Evolutionary conservation across 2,113 vertebrate species (phyloP).

Genomic region (Chloebia gouldiae): DNA sequence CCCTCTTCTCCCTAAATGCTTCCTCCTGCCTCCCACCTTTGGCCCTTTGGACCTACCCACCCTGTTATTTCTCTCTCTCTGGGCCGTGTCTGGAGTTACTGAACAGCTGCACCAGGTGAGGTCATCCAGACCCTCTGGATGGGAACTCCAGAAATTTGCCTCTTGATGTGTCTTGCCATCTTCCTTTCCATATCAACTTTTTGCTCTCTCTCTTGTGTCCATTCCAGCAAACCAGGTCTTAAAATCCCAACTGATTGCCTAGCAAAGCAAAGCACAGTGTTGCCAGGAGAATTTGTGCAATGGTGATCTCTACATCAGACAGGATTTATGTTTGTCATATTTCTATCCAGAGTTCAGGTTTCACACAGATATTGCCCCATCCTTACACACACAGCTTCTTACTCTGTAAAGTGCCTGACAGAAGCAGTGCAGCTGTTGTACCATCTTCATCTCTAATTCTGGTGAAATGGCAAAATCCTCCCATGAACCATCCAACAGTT

Average conservation of each 20-base stretch:
- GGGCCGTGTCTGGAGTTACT: neutral
- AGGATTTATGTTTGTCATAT: neutral
- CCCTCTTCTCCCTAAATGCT: slow-evolving; percentile 36
- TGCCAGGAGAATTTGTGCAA: neutral
- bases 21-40: slow-evolving; percentile 8
- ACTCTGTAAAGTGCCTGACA: neutral
- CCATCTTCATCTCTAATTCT: neutral
- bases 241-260: neutral
- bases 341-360: neutral
- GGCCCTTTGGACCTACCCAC: neutral
- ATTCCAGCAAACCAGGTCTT: neutral
- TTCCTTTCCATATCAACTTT: neutral
- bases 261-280: rapidly evolving
- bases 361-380: neutral
- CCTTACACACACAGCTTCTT: neutral
- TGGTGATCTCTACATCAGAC: neutral
- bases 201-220: neutral
- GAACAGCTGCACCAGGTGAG: neutral
- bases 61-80: neutral
- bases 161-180: neutral
- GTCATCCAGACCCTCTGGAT: neutral
- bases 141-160: neutral
- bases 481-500: neutral
- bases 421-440: neutral
- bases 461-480: neutral